phyloP scores from a whole-genome alignment of 2,888 invertebrate species.

The Caenorhabditis sp. region DNA sequence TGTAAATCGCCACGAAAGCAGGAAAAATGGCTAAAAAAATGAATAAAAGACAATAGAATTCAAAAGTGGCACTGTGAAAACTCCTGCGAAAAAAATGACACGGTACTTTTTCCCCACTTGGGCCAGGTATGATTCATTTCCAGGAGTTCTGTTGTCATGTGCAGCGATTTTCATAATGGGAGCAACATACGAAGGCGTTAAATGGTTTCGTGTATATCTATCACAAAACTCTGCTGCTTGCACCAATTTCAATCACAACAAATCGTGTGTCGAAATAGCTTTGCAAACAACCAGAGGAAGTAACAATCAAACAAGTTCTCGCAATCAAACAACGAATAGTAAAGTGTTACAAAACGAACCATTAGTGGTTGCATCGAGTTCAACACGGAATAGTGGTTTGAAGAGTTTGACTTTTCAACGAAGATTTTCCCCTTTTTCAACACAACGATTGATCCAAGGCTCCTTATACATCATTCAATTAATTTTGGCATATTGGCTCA shows the following conservation, averaged over 20 bases:
- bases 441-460: constrained; percentile 38
- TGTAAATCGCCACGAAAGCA: no score
- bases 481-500: constrained; percentile 67
- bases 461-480: constrained; percentile 56
- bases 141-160: constrained; percentile 83
- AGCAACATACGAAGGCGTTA: constrained; percentile 91
- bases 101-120: no score
- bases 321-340: constrained; percentile 19
- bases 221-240: not conserved
- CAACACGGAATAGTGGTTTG: not conserved
- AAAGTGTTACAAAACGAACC: constrained; percentile 25
- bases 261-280: constrained; percentile 30
- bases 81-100: no score
- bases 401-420: not conserved
- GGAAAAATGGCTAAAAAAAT: no score
- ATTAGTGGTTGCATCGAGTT: constrained; percentile 8
- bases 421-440: constrained; percentile 19
- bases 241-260: constrained; percentile 14
- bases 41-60: no score
- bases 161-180: constrained; percentile 90
- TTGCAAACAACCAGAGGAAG: not conserved
- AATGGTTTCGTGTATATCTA: constrained; percentile 77
- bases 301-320: constrained; percentile 16
- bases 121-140: constrained; percentile 1
- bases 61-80: no score